A percentile compares a stretch with the other conserved stretches of the same genome.
Evolutionary conservation across 92 coral and sea anemone species (phyloP).

Genomic region (Micromussa lordhowensis): DNA sequence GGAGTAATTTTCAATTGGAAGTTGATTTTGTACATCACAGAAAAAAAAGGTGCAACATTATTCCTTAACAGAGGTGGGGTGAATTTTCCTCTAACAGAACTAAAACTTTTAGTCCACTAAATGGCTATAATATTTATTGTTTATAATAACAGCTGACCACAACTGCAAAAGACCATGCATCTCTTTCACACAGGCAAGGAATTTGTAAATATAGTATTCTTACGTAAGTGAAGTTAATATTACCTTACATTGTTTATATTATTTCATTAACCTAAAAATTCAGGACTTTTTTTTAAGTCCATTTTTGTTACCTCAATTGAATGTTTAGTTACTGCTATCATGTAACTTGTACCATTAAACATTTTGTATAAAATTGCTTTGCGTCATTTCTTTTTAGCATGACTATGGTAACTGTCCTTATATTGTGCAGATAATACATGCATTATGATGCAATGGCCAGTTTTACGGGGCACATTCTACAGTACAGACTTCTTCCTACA

Average conservation of each 20-base stretch:
- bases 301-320: not conserved
- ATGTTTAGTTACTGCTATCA: not conserved
- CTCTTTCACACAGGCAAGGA: not conserved
- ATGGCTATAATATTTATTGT: too few relatives aligned
- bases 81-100: too few relatives aligned
- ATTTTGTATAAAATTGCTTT: not conserved
- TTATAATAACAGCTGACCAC: too few relatives aligned
- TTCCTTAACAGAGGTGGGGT: too few relatives aligned
- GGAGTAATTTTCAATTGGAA: not conserved
- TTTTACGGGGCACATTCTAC: not conserved
- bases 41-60: not conserved
- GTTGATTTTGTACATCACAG: not conserved
- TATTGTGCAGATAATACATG: not conserved
- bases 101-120: too few relatives aligned
- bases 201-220: not conserved
- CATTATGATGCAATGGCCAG: not conserved
- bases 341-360: not conserved
- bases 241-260: not conserved
- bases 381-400: not conserved
- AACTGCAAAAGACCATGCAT: not conserved
- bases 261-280: not conserved
- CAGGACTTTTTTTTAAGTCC: slow-evolving; percentile 13
- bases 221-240: not conserved
- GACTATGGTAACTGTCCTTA: not conserved
- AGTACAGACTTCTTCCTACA: too few relatives aligned